Conservation (phyloP, 2,888 invertebrate genomes). For the Lutraria lutraria region DNA sequence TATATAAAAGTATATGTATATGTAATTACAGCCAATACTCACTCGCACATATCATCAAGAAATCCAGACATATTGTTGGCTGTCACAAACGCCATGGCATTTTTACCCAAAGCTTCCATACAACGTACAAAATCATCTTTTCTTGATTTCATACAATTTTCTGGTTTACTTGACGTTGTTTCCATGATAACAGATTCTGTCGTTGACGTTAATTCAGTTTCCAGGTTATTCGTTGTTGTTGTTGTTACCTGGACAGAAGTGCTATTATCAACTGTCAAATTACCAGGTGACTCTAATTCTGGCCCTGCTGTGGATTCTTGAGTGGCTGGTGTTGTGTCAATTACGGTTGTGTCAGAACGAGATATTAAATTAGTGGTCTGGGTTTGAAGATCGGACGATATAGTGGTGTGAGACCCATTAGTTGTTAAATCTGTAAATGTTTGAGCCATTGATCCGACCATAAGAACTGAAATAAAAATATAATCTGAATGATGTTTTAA, state of each 20-base stretch:
- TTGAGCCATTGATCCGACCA: neutral
- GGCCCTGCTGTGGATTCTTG: neutral
- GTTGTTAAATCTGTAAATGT: neutral
- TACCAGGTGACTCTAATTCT: neutral
- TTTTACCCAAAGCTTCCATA: slow-evolving; percentile 44
- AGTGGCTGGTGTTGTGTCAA: neutral
- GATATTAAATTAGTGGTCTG: neutral
- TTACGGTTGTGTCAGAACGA: neutral
- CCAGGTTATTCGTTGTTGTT: neutral
- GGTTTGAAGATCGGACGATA: neutral
- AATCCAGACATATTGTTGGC: slow-evolving; percentile 42
- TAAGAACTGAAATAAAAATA: neutral
- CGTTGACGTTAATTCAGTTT: neutral
- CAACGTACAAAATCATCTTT: slow-evolving; percentile 38
- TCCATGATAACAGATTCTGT: neutral
- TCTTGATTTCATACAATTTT: slow-evolving; percentile 45
- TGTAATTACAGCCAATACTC: neutral
- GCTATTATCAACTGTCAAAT: neutral
- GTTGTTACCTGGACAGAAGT: neutral
- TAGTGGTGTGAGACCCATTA: neutral
- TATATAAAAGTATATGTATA: too few relatives aligned
- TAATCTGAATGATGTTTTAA: neutral
- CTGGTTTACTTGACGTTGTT: slow-evolving; percentile 2
- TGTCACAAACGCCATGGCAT: slow-evolving; percentile 43
- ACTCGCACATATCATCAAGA: slow-evolving; percentile 57